Evolutionary conservation across 2,888 invertebrate genomes (phyloP), one percentile per base, ranked within the genome.

Genomic region (Chrysolina oricalcia): DNA sequence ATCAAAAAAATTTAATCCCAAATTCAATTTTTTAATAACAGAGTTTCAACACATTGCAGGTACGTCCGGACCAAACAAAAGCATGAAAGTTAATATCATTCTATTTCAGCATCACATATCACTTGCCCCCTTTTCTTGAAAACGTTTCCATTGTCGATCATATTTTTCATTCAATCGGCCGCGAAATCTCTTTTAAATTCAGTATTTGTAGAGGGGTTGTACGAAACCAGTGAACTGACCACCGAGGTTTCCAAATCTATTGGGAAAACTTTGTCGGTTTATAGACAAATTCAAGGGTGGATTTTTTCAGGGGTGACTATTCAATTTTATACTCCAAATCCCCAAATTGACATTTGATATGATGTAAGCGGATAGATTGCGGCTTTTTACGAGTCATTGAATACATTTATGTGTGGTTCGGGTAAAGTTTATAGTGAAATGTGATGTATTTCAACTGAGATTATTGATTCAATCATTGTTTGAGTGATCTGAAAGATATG

Each of bases 151-250:
- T 35, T 27, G n/a, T 15, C 27, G 19, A 27, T 59, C 59, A 79
- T 78, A 80, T 76, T 78, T 77, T 75, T 78, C 70, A 77, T 73
- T 79, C 80, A 79, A 80, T 80, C 74, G 80, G 67, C 73, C 71
- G 81, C 56, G 69, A 78, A 81, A 79, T 79, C 76, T 78, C 78
- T 76, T 81, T 81, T 79, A 79, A 81, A 81, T 81, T 79, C 79
- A 79, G 79, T 79, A 79, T 81, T 78, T 79, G 72, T 43, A 63
- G 65, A 77, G 77, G 80, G 81, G 77, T 74, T 68, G 79, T 76
- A 74, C 68, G 77, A 77, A 74, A 64, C 74, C 72, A 59, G 50
- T 46, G 56, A 79, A 75, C 78, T 79, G 81, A 81, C 81, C 81
- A 79, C 76, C 75, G 78, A 73, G 75, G 73, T 72, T 79, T 78